Evolutionary conservation across 2,888 invertebrate genomes (phyloP).

Genomic region (Scaptodrosophila latifasciaeformis): DNA sequence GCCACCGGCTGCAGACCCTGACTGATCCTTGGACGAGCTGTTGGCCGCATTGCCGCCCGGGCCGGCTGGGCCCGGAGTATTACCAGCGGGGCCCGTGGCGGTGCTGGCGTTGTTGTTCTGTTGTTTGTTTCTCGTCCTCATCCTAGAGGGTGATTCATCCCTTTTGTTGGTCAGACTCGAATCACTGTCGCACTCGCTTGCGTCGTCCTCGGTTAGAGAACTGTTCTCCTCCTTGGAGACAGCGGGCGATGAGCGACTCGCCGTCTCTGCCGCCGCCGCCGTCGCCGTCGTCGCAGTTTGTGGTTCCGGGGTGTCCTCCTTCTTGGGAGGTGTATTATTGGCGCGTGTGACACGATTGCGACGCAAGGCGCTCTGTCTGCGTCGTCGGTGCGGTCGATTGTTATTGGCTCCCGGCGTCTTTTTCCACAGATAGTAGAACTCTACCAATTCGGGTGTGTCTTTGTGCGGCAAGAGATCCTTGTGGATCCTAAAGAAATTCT

Average conservation of each 20-base stretch:
- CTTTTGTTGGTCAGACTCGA: conserved; percentile 86
- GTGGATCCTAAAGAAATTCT: conserved; percentile 98
- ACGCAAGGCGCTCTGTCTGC: conserved; percentile 89
- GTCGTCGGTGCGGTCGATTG: conserved; percentile 93
- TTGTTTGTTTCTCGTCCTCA: conserved; percentile 91
- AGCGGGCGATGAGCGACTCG: conserved; percentile 79
- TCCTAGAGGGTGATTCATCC: conserved; percentile 90
- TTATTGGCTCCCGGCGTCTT: conserved; percentile 98
- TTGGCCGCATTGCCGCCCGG: conserved; percentile 40
- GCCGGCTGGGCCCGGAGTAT: conserved; percentile 72
- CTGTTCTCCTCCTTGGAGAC: conserved; percentile 85
- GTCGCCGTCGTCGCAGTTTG: conserved; percentile 75
- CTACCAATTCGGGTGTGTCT: conserved; percentile 97
- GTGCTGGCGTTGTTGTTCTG: conserved; percentile 79
- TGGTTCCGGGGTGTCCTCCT: conserved; percentile 82
- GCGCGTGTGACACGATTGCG: conserved; percentile 90
- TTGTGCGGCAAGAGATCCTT: conserved; percentile 97
- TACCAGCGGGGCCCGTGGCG: conserved; percentile 16
- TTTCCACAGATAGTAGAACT: conserved; percentile 99
- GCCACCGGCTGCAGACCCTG: conserved; percentile 33
- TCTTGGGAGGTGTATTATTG: conserved; percentile 86
- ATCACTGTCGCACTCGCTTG: conserved; percentile 96
- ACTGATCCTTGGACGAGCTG: conserved; percentile 56
- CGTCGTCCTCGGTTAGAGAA: conserved; percentile 91
- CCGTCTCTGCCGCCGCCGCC: conserved; percentile 73